Base-by-base conservation (phyloP, 2,888 invertebrate genomes). In the Dermolepida albohirtum region DNA sequence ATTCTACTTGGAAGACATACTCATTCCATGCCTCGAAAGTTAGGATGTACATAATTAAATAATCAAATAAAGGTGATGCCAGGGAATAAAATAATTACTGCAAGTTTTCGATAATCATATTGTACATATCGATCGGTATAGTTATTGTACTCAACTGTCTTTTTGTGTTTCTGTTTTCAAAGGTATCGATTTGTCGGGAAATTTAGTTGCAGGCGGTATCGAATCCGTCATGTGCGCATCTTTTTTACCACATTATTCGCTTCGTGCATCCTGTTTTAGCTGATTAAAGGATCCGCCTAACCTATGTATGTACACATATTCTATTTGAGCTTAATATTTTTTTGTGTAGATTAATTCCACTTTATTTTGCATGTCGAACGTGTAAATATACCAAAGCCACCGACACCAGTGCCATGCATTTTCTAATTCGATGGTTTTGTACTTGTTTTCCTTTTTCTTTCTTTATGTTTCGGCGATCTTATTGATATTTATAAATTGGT, bases 181-280 rank as follows among this genome's bases (percentile, higher is more conserved):
- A n/a, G 29, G 29, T 29, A 29, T 29, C 29, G 29, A 29, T 29
- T 29, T 29, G 29, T 29, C 29, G 4, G 29, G 29, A 29, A n/a
- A 52, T 52, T 52, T 52, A 17, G 34, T 52, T 52, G n/a, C 7
- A 29, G 67, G 69, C 64, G 55, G 29, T 63, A 39, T 27, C 67
- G 52, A 69, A 68, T 71, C 70, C 70, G 68, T 70, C 70, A 70
- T 70, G 71, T 73, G 71, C 70, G 57, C 44, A 73, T 68, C n/a
- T n/a, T 70, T 73, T 73, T 73, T 67, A 65, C 76, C 74, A 72
- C 77, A 76, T 76, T 76, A 78, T 79, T 79, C 77, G 78, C 77
- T 79, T 78, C 78, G 78, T 78, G 77, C 76, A 78, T 74, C 75
- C 77, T 78, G 78, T 73, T 72, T 73, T 67, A 70, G 68, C 71